Base-by-base conservation (phyloP, 2,113 vertebrate genomes). In the Colistium nudipinnis region DNA sequence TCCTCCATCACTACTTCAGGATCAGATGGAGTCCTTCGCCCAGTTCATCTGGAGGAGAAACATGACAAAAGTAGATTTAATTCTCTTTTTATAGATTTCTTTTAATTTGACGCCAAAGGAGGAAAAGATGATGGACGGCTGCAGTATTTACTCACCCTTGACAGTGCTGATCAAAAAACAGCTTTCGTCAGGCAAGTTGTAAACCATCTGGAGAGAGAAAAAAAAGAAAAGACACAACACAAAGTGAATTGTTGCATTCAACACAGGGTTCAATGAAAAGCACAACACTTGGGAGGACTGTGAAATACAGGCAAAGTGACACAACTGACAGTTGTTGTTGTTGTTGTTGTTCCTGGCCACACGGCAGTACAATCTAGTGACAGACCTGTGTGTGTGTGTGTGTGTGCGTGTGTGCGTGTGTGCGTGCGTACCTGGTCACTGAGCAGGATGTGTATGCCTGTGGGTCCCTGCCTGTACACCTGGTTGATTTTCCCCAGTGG, bases 201-300 rank as follows among this genome's bases (percentile, higher is more conserved):
- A 97, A 94, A 99, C 96, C 97, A 99, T 96, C 97, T 99, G 74
- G 17, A n/a, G n/a, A n/a, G n/a, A n/a, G n/a, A n/a, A n/a, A n/a
- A n/a, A n/a, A n/a, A n/a, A n/a, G n/a, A 77, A 83, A 43, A 68
- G 17, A 60, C 14, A 24, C 52, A n/a, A 20, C 31, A 38, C 4
- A 12, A 20, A 1, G 16, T 69, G 20, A 70, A 60, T 22, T 6
- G 6, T 2, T 41, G 11, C 30, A 31, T 49, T 25, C 36, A 63
- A 19, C 12, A 1, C 13, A 10, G 9, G 22, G 39, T 12, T 27
- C 8, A 57, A 56, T 9, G n/a, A n/a, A n/a, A 51, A 35, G 13
- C 17, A 28, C 30, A 61, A 7, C 6, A 35, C 22, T 47, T 45
- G 11, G 2, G 14, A 13, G 36, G 20, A 28, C 65, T 49, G 66